Percentiles rank a stretch among this genome's conserved stretches.
phyloP scores from a whole-genome alignment of 2,797 vertebrate genomes.

The Gorsachius magnificus region DNA sequence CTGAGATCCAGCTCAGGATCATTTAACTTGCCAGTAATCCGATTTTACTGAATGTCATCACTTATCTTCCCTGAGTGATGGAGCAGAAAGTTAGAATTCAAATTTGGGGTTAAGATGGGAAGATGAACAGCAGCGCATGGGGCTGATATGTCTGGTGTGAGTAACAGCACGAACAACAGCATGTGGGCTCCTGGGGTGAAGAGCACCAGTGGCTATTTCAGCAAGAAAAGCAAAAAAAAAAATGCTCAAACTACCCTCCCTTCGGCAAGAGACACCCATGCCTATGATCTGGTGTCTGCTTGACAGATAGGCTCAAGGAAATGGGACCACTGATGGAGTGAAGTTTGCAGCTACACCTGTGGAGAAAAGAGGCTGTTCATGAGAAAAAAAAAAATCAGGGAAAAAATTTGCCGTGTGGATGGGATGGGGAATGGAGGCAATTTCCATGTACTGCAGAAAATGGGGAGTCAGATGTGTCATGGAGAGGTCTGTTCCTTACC shows the following conservation, averaged over 20 bases:
- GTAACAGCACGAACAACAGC: not conserved
- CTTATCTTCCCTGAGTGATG: not conserved
- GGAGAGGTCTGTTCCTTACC: not conserved
- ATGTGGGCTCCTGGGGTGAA: not conserved
- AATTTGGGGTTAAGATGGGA: not conserved
- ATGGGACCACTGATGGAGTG: not conserved
- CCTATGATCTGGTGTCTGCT: not conserved
- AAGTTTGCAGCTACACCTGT: not conserved
- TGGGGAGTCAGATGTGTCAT: not conserved
- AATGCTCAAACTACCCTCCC: not conserved
- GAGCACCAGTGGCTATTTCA: constrained; percentile 43
- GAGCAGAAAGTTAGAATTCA: constrained; percentile 39
- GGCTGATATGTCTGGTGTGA: not conserved
- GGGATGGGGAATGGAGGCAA: not conserved
- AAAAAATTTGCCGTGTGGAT: not conserved
- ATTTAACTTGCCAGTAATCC: constrained; percentile 21
- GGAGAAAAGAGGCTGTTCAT: not conserved
- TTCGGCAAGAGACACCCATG: constrained; percentile 43
- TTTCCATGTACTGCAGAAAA: not conserved
- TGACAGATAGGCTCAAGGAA: constrained; percentile 24
- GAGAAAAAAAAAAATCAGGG: not conserved
- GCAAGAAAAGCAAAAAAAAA: constrained; percentile 13
- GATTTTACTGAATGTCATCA: constrained; percentile 19
- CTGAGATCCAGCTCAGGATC: constrained; percentile 26
- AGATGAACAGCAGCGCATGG: not conserved